Base-by-base conservation (phyloP, 2,797 vertebrate genomes). In the Vultur gryphus region DNA sequence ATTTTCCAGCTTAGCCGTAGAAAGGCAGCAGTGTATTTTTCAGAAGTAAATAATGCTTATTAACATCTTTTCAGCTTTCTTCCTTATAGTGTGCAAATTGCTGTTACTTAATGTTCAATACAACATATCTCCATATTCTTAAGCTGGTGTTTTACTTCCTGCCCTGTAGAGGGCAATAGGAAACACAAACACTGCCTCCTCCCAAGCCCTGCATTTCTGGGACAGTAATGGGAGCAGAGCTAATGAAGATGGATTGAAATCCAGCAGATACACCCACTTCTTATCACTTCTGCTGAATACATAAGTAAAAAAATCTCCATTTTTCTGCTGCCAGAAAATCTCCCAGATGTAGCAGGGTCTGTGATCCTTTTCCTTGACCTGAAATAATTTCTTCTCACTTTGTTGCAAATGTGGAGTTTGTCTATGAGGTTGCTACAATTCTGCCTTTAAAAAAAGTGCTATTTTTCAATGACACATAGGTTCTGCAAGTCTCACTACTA, bases 81-180 rank as follows among this genome's bases (percentile, higher is more conserved):
- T 82, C 58, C 39, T 59, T 44, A 16, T 4, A 69, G 24, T 6
- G 39, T 54, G 31, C 29, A 51, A 81, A 39, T 12, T 51, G 26
- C 28, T 49, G 9, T 71, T 82, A 67, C 44, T 52, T 73, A 35
- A 58, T 5, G 11, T 52, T 92, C 75, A 70, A 67, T 25, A 52
- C 13, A 77, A 55, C 33, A 8, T 19, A 61, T 26, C 83, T 58
- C 67, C 54, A 3, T 52, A 31, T 31, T 86, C 88, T 92, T n/a
- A 65, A 91, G 25, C 21, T 51, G 18, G 13, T 61, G 64, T 31
- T 83, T 66, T 76, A 48, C 59, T 86, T 64, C 59, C 59, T 61
- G 46, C n/a, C 77, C 76, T 80, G 86, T 37, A 95, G 94, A 95
- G 73, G 93, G 84, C 88, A 80, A 87, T 4, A 80, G 52, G 25